Base-by-base conservation (phyloP, 2,113 vertebrate species). In the Ictalurus furcatus region DNA sequence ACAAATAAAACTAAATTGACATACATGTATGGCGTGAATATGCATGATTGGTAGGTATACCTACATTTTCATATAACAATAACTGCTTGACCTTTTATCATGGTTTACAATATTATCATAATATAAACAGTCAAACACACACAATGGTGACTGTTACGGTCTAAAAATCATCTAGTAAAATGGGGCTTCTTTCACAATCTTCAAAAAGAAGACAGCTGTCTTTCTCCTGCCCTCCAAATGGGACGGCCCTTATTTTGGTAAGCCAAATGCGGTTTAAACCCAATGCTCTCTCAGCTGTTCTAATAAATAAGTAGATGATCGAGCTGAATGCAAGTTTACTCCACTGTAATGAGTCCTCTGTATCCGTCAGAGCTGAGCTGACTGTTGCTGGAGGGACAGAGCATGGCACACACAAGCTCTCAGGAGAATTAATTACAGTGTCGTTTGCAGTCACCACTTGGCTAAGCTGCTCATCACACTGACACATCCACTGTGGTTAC, bases 351-450 rank as follows among this genome's bases (percentile, higher is more conserved):
- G 81, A 91, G 63, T 85, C 78, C 85, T 23, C 40, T 44, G 63
- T 87, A 19, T 87, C 56, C 54, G 48, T 87, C 65, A 58, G 40
- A 54, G 85, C 80, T 86, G 56, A 89, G 86, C 74, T n/a, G 56
- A 48, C 79, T 52, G 79, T 69, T 74, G 65, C 73, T 88, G 65
- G 80, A 87, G 78, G 78, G 87, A 74, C 86, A 67, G 81, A 61
- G 82, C 56, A 48, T 71, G 67, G 40, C 34, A 85, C 87, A 89
- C 88, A 76, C 44, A 34, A n/a, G 58, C 73, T 87, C 85, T 65
- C 65, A 56, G 90, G 73, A 80, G 88, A 89, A 91, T 89, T 85
- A 85, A 87, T 91, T 89, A 91, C 87, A 83, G 23, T 80, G 86
- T 85, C 48, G 40, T 84, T 79, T 87, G 71, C 87, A 58, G 69